Percentiles rank a stretch among this genome's conserved stretches.
Evolutionary conservation across 1,140 invertebrate genomes (phyloP).

Genomic region (Cyclargus thomasi): DNA sequence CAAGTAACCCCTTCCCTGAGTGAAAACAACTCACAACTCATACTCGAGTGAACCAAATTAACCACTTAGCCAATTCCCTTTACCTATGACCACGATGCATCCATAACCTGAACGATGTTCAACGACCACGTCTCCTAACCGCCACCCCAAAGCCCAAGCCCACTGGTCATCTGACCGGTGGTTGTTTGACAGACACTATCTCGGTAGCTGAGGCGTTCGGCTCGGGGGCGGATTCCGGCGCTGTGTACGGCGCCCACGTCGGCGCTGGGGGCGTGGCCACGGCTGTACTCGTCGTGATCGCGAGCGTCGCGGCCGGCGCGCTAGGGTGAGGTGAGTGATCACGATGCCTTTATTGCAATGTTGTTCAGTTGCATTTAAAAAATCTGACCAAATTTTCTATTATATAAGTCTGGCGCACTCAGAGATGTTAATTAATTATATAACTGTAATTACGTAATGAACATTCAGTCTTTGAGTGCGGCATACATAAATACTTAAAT

Average conservation of each 20-base stretch:
- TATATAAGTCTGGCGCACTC: too few species aligned
- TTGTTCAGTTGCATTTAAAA: too few species aligned
- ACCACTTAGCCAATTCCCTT: too few species aligned
- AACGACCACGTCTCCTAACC: neutral
- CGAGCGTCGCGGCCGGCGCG: conserved; percentile 58
- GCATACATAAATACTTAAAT: too few species aligned
- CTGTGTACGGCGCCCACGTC: conserved; percentile 45
- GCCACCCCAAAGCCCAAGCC: conserved; percentile 28
- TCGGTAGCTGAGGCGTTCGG: conserved; percentile 59
- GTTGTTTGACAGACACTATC: conserved; percentile 53
- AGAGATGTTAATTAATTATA: too few species aligned
- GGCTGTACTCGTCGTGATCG: conserved; percentile 50
- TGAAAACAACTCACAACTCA: neutral
- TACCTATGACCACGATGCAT: neutral
- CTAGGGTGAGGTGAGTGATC: conserved; percentile 65
- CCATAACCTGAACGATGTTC: too few species aligned
- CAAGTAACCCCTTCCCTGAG: neutral
- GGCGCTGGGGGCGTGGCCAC: conserved; percentile 60
- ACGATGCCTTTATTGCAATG: neutral
- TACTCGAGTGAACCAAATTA: neutral
- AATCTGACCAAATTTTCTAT: too few species aligned
- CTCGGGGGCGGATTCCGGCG: conserved; percentile 32
- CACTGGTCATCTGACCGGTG: conserved; percentile 37
- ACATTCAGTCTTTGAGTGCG: too few species aligned
- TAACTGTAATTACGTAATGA: too few species aligned